Conservation (phyloP, 1,140 invertebrate species). For the Scaptodrosophila lebanonensis region DNA sequence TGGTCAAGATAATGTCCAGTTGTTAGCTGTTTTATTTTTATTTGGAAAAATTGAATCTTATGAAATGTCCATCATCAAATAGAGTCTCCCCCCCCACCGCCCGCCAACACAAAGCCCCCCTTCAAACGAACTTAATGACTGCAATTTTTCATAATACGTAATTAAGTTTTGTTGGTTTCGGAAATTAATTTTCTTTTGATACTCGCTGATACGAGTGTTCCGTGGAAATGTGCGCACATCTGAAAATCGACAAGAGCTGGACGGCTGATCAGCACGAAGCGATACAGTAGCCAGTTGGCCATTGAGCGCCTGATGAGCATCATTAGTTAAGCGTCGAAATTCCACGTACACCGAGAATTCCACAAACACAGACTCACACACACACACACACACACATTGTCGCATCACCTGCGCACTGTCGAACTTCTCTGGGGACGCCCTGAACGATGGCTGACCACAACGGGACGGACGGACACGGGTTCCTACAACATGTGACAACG, state of each 20-base stretch:
- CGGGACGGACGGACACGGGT: constrained; percentile 39
- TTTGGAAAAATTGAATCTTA: constrained; percentile 54
- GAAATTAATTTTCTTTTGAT: constrained; percentile 41
- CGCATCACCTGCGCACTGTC: constrained; percentile 51
- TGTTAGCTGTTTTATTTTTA: constrained; percentile 18
- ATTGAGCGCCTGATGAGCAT: constrained; percentile 67
- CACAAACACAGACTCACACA: background rate
- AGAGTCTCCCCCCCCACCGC: too few species aligned
- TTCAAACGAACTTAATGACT: constrained; percentile 40
- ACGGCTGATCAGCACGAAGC: constrained; percentile 12
- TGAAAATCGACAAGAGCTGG: constrained; percentile 1
- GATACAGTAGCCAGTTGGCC: constrained; percentile 58
- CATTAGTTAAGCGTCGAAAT: constrained; percentile 76
- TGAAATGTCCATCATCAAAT: too few species aligned
- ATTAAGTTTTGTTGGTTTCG: constrained; percentile 56
- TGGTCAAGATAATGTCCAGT: too few species aligned
- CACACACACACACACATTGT: background rate
- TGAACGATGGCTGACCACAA: constrained; percentile 36
- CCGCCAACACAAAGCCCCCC: too few species aligned
- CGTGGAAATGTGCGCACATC: constrained; percentile 41
- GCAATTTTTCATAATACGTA: constrained; percentile 72
- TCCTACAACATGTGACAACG: background rate
- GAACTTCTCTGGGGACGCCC: constrained; percentile 59
- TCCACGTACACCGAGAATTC: constrained; percentile 61
- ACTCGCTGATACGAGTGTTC: constrained; percentile 35